Percentiles rank a stretch among this genome's conserved stretches.
These are phyloP conservation scores for Magallana gigas DNA, from an alignment of 1,140 invertebrate species.

Conservation along the genomic window DNA sequence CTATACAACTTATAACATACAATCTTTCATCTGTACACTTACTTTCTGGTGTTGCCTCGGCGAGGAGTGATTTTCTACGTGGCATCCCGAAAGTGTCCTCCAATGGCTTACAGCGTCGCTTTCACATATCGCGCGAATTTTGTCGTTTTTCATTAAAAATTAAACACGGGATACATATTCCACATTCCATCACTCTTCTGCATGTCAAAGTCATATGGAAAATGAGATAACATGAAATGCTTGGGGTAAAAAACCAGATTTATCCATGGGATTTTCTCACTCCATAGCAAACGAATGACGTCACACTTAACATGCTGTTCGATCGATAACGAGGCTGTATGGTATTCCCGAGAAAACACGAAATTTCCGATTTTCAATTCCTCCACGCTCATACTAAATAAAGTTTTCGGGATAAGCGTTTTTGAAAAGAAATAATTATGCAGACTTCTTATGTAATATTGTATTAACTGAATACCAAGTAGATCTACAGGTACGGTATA, in stretches of 20 bases:
- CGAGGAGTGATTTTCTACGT: slow-evolving; percentile 37
- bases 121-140: not conserved
- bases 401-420: too few species aligned
- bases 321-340: slow-evolving; percentile 18
- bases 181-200: not conserved
- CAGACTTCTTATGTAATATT: too few species aligned
- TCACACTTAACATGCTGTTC: slow-evolving; percentile 15
- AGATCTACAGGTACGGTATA: too few species aligned
- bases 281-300: slow-evolving; percentile 40
- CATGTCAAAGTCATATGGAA: not conserved
- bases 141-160: not conserved
- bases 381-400: too few species aligned
- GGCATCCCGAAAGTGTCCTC: slow-evolving; percentile 45
- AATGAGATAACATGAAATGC: not conserved
- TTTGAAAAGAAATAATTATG: too few species aligned
- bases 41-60: slow-evolving; percentile 1
- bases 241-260: not conserved
- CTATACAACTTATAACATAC: not conserved
- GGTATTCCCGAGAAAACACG: slow-evolving; percentile 28
- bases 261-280: slow-evolving; percentile 44
- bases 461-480: too few species aligned
- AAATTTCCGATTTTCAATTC: too few species aligned
- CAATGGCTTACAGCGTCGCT: not conserved
- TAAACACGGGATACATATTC: not conserved
- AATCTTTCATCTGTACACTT: not conserved